These are phyloP conservation scores for Acrossocheilus fasciatus DNA, from an alignment of 2,797 vertebrate genomes.

Conservation along the genomic window DNA sequence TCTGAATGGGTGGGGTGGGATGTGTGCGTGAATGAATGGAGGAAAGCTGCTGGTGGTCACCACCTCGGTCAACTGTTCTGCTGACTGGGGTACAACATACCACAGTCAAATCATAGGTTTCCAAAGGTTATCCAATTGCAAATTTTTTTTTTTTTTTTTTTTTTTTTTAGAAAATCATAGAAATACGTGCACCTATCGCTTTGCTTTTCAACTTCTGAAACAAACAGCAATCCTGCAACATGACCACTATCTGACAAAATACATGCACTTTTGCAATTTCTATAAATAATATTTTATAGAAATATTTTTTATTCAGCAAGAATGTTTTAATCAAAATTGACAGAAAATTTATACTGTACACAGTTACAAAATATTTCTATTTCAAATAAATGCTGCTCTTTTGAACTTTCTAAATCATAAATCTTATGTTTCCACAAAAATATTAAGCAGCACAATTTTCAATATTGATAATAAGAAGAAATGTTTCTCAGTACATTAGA, in stretches of 20 bases:
- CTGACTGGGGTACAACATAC: constrained; percentile 20
- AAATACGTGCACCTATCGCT: not conserved
- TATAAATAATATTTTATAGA: too few species aligned
- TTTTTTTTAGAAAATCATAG: not conserved
- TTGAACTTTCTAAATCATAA: not conserved
- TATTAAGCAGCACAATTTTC: not conserved
- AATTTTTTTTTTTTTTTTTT: not conserved
- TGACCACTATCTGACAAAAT: too few species aligned
- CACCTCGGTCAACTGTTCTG: constrained; percentile 34
- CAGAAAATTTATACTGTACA: not conserved
- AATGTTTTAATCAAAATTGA: not conserved
- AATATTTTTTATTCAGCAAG: not conserved
- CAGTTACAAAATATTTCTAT: not conserved
- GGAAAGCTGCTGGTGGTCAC: constrained; percentile 34
- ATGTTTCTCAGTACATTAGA: not conserved
- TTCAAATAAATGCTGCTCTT: not conserved
- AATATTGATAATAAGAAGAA: not conserved
- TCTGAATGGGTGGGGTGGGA: constrained; percentile 33
- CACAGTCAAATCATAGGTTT: not conserved
- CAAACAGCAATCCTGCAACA: not conserved
- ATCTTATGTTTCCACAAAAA: not conserved
- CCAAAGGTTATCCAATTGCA: not conserved
- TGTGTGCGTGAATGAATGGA: constrained; percentile 38
- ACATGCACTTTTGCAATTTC: too few species aligned
- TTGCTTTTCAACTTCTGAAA: not conserved